phyloP scores from a whole-genome alignment of 2,888 invertebrate species.

The Epistrophe eligans region DNA sequence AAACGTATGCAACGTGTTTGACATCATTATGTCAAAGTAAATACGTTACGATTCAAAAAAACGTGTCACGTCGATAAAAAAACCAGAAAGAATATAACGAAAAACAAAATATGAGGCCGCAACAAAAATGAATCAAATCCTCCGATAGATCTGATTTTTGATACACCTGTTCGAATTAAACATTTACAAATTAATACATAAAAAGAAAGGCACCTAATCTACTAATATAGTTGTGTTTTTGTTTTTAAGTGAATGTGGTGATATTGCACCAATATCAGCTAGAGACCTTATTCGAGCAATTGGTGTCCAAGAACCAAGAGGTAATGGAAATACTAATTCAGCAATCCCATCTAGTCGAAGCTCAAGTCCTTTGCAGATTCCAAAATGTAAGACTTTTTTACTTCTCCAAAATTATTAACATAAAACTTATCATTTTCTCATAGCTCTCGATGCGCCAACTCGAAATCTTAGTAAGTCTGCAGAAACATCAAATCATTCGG shows the following conservation, averaged over 20 bases:
- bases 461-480: slow-evolving; percentile 56
- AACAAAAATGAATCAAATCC: too few relatives aligned
- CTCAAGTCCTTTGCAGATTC: slow-evolving; percentile 87
- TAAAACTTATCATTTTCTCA: neutral
- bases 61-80: too few relatives aligned
- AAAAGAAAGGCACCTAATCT: too few relatives aligned
- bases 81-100: too few relatives aligned
- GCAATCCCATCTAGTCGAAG: slow-evolving; percentile 87
- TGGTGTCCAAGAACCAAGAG: slow-evolving; percentile 87
- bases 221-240: too few relatives aligned
- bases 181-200: too few relatives aligned
- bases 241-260: slow-evolving; percentile 84
- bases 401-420: neutral
- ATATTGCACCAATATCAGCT: slow-evolving; percentile 85
- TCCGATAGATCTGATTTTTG: too few relatives aligned
- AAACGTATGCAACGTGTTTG: too few relatives aligned
- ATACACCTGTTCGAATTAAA: too few relatives aligned
- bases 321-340: slow-evolving; percentile 93
- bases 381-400: slow-evolving; percentile 83
- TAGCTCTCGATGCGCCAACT: slow-evolving; percentile 41
- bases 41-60: too few relatives aligned
- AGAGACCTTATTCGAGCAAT: slow-evolving; percentile 90
- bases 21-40: too few relatives aligned
- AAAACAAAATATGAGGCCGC: too few relatives aligned
- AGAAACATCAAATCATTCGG: slow-evolving; percentile 55